Percentiles rank a stretch among this genome's conserved stretches.
These are phyloP conservation scores for Amiota communis DNA, from an alignment of 2,888 invertebrate genomes.

Conservation along the genomic window DNA sequence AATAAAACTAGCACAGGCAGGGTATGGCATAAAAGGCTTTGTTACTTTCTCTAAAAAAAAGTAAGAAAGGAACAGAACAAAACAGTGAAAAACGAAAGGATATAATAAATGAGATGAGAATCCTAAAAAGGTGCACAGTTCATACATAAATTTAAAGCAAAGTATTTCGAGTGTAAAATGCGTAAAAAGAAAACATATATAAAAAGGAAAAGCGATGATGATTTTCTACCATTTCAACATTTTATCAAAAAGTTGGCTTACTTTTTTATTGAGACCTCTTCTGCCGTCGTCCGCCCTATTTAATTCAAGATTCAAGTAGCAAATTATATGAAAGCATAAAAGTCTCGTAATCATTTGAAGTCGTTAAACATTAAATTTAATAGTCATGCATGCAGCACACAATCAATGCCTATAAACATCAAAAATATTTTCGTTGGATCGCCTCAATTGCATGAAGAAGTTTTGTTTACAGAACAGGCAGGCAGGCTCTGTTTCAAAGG, in stretches of 20 bases:
- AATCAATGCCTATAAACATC: neutral
- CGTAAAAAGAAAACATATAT: neutral
- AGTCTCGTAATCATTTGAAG: neutral
- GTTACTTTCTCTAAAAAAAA: slow-evolving; percentile 20
- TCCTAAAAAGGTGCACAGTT: neutral
- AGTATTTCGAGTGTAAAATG: slow-evolving; percentile 4
- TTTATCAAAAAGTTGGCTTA: too few relatives aligned
- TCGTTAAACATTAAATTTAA: neutral
- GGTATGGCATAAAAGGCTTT: slow-evolving; percentile 12
- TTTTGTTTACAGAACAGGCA: too few relatives aligned
- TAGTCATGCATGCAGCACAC: neutral
- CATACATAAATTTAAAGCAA: neutral
- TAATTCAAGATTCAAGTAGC: neutral
- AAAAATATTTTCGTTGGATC: neutral
- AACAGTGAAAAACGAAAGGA: neutral
- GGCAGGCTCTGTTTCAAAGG: too few relatives aligned
- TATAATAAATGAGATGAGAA: neutral
- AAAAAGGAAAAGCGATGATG: too few relatives aligned
- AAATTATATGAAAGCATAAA: neutral
- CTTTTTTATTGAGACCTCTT: too few relatives aligned
- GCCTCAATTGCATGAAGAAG: neutral
- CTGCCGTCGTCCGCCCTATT: neutral
- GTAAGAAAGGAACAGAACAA: neutral
- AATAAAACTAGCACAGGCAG: slow-evolving; percentile 16
- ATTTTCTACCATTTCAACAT: too few relatives aligned